These are phyloP conservation scores for Propithecus coquereli DNA, from an alignment of 2,113 vertebrate genomes.

Conservation along the genomic window DNA sequence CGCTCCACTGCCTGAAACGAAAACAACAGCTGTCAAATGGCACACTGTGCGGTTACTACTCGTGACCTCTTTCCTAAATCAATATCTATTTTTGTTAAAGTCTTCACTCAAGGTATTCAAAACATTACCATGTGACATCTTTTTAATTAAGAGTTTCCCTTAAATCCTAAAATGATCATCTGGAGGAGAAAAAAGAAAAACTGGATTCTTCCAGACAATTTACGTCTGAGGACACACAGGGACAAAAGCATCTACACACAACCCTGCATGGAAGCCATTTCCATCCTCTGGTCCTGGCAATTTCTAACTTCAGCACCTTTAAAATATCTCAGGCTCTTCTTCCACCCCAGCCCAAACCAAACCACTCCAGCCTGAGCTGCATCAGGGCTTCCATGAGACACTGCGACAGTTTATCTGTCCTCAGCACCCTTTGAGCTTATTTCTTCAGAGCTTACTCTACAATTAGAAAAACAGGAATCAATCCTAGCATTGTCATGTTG, in stretches of 20 bases:
- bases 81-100: not conserved
- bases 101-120: not conserved
- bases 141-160: not conserved
- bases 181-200: not conserved
- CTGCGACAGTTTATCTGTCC: not conserved
- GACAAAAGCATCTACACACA: not conserved
- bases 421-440: not conserved
- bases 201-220: not conserved
- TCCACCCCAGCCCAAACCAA: not conserved
- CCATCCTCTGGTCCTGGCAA: not conserved
- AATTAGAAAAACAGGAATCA: not conserved
- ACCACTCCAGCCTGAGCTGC: not conserved
- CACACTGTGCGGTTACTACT: not conserved
- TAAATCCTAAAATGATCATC: not conserved
- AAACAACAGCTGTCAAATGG: not conserved
- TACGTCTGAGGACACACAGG: not conserved
- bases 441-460: not conserved
- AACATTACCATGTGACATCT: not conserved
- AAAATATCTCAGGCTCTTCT: not conserved
- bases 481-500: not conserved
- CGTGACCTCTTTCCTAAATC: not conserved
- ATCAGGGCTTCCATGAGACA: not conserved
- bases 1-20: constrained; percentile 93
- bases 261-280: not conserved
- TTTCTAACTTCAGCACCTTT: not conserved